phyloP scores from a whole-genome alignment of 2,797 vertebrate species.

The Nannoperca australis region DNA sequence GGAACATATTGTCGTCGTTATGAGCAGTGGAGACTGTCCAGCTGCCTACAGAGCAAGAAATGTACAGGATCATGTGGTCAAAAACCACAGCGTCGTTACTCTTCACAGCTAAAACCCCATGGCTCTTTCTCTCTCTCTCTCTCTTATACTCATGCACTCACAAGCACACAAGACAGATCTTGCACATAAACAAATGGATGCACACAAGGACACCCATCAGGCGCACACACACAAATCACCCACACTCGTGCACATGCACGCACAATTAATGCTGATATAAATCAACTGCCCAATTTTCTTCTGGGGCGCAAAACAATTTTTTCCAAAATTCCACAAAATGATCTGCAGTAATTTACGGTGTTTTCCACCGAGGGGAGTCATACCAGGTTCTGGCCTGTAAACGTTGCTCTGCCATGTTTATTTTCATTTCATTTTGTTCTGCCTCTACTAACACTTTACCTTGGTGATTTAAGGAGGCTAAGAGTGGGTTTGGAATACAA shows the following conservation, averaged over 20 bases:
- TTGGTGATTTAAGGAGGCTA: conserved; percentile 78
- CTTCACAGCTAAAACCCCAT: conserved; percentile 45
- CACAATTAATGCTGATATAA: conserved; percentile 76
- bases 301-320: conserved; percentile 57
- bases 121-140: conserved; percentile 12
- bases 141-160: conserved; percentile 1
- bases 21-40: conserved; percentile 74
- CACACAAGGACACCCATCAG: conserved; percentile 65
- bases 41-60: conserved; percentile 74
- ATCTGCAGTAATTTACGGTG: conserved; percentile 80
- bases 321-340: conserved; percentile 76
- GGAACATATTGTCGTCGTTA: conserved; percentile 80
- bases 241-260: conserved; percentile 48
- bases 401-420: conserved; percentile 81
- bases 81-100: conserved; percentile 63
- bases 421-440: conserved; percentile 83
- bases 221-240: conserved; percentile 57
- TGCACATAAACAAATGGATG: conserved; percentile 68
- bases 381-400: conserved; percentile 81
- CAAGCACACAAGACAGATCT: conserved; percentile 25
- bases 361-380: conserved; percentile 80
- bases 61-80: conserved; percentile 61
- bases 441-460: conserved; percentile 80
- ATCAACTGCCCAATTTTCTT: conserved; percentile 73
- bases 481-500: conserved; percentile 73